Conservation (phyloP, 2,113 vertebrate genomes). For the Lophura nycthemera region DNA sequence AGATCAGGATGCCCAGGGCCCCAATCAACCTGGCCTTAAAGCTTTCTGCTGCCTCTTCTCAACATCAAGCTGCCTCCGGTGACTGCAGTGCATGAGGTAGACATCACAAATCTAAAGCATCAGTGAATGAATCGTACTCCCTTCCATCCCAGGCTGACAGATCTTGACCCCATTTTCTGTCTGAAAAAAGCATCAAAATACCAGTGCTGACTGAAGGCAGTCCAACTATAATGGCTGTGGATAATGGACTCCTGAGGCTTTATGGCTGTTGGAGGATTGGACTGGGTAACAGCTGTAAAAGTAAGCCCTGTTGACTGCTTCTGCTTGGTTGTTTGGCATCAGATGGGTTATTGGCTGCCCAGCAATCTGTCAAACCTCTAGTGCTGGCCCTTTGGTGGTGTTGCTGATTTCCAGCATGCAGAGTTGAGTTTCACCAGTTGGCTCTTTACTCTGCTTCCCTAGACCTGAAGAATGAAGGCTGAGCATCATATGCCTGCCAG, state of each 20-base stretch:
- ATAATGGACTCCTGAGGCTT: not conserved
- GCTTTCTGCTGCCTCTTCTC: not conserved
- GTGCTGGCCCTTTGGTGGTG: not conserved
- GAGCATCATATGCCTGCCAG: not conserved
- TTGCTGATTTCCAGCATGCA: not conserved
- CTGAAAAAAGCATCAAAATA: fast-evolving
- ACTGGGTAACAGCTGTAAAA: not conserved
- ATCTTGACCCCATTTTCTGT: not conserved
- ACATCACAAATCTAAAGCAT: not conserved
- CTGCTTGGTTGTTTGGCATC: not conserved
- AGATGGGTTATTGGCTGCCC: not conserved
- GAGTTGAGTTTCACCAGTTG: not conserved
- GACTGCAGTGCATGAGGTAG: not conserved
- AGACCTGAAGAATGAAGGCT: not conserved
- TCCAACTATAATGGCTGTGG: fast-evolving
- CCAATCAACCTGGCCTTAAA: no score
- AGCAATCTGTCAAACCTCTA: not conserved
- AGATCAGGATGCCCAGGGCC: no score
- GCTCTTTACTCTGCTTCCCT: not conserved
- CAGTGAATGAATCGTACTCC: not conserved
- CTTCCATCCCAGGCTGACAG: not conserved
- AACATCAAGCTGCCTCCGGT: not conserved
- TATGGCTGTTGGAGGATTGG: not conserved
- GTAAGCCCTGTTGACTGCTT: not conserved
- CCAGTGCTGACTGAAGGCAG: not conserved